phyloP scores from a whole-genome alignment of 2,113 vertebrate genomes.

The Piprites chloris region DNA sequence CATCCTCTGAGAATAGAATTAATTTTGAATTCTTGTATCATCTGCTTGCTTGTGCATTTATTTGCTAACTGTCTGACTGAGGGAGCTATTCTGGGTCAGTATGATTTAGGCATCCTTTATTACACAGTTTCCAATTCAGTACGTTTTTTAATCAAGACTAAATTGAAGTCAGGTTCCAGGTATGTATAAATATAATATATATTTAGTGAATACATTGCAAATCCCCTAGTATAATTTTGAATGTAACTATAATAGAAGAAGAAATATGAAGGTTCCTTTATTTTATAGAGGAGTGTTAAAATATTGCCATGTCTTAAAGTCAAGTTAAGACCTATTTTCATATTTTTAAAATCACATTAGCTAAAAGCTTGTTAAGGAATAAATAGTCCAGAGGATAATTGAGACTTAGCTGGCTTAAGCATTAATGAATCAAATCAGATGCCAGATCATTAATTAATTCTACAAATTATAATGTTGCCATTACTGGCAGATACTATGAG shows the following conservation, averaged over 20 bases:
- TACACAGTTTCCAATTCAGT: slow-evolving; percentile 64
- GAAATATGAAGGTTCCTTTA: not conserved
- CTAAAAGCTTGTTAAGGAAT: slow-evolving; percentile 71
- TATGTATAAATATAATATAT: slow-evolving; percentile 46
- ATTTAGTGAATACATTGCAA: slow-evolving; percentile 25
- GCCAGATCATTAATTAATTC: slow-evolving; percentile 73
- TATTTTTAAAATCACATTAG: slow-evolving; percentile 67
- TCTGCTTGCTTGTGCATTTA: slow-evolving; percentile 62
- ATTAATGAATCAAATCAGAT: slow-evolving; percentile 73
- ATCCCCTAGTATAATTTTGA: slow-evolving; percentile 22
- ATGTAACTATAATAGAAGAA: not conserved
- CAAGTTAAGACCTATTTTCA: slow-evolving; percentile 60
- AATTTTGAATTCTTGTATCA: slow-evolving; percentile 66
- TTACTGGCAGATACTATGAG: slow-evolving; percentile 47
- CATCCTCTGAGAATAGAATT: slow-evolving; percentile 67
- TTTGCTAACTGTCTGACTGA: slow-evolving; percentile 63
- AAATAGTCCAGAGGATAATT: slow-evolving; percentile 69
- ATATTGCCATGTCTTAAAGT: slow-evolving; percentile 35
- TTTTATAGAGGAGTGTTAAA: slow-evolving; percentile 23
- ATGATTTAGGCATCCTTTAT: slow-evolving; percentile 63
- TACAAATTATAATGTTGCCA: slow-evolving; percentile 67
- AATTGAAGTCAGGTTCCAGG: slow-evolving; percentile 58
- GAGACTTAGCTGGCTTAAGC: slow-evolving; percentile 70
- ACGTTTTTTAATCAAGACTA: slow-evolving; percentile 67
- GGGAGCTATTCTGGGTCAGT: slow-evolving; percentile 62